Evolutionary conservation across 2,113 vertebrate species (phyloP).

Genomic region (Corythornis vintsioides): DNA sequence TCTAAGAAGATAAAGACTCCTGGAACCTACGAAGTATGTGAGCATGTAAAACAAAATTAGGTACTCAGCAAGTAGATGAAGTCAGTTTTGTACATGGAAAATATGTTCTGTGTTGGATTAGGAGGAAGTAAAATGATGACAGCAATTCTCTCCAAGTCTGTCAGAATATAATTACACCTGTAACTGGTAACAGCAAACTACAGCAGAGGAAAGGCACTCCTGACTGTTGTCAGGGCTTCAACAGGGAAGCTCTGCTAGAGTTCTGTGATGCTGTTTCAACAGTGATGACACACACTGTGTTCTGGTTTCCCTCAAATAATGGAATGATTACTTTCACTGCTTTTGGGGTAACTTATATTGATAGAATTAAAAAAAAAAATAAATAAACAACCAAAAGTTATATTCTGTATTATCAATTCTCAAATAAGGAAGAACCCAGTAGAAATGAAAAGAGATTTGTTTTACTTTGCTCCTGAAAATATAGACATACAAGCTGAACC

Average conservation of each 20-base stretch:
- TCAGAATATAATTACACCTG: slow-evolving; percentile 21
- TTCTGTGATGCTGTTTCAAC: not conserved
- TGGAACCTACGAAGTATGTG: not conserved
- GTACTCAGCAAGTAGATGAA: not conserved
- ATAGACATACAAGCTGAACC: not conserved
- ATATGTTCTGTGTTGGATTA: not conserved
- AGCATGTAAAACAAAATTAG: not conserved
- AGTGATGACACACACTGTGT: not conserved
- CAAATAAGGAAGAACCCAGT: not conserved
- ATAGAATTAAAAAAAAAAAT: not conserved
- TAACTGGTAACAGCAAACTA: not conserved
- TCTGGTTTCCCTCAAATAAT: not conserved
- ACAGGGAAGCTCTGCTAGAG: not conserved
- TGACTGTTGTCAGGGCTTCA: not conserved
- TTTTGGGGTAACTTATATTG: not conserved
- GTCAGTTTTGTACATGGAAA: not conserved
- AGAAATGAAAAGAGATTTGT: not conserved
- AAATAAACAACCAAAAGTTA: not conserved
- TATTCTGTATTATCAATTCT: not conserved
- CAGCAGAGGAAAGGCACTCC: not conserved
- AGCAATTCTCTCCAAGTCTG: not conserved
- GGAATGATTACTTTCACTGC: not conserved
- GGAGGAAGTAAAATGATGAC: not conserved
- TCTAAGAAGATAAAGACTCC: not conserved
- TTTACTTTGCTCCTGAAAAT: not conserved